A percentile compares a stretch with the other conserved stretches of the same genome.
phyloP scores from a whole-genome alignment of 2,113 vertebrate genomes.

The Pelusios castaneus region DNA sequence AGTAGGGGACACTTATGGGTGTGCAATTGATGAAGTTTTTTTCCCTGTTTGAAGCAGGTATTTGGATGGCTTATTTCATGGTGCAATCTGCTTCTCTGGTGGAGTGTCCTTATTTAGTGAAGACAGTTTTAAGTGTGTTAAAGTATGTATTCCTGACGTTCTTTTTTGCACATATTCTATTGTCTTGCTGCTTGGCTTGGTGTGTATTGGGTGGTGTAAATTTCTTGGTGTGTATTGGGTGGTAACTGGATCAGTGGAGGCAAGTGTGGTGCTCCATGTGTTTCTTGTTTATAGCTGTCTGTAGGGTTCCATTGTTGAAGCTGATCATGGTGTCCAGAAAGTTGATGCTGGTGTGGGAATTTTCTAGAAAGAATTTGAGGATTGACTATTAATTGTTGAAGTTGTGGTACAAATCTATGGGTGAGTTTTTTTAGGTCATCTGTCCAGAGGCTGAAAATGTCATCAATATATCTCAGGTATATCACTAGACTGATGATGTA shows the following conservation, averaged over 20 bases:
- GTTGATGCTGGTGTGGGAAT: neutral
- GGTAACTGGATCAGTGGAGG: neutral
- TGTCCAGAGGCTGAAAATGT: neutral
- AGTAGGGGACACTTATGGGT: too few species aligned
- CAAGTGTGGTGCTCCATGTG: neutral
- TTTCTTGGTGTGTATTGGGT: too few species aligned
- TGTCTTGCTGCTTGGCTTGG: neutral
- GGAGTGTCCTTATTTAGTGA: neutral
- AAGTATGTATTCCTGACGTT: neutral
- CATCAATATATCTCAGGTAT: neutral
- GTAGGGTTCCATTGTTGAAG: neutral
- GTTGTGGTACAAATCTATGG: neutral
- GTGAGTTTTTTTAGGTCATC: neutral
- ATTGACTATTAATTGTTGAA: neutral
- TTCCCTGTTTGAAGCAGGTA: too few species aligned
- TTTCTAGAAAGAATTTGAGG: neutral
- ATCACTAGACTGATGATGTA: too few species aligned
- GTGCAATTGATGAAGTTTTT: too few species aligned
- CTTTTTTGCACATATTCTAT: neutral
- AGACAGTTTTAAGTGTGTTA: neutral
- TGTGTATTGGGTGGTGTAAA: neutral
- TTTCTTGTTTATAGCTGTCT: neutral
- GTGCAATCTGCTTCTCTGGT: too few species aligned
- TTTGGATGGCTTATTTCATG: too few species aligned
- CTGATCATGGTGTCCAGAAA: neutral